phyloP scores from a whole-genome alignment of 2,888 invertebrate genomes.

The Furcula furcula region DNA sequence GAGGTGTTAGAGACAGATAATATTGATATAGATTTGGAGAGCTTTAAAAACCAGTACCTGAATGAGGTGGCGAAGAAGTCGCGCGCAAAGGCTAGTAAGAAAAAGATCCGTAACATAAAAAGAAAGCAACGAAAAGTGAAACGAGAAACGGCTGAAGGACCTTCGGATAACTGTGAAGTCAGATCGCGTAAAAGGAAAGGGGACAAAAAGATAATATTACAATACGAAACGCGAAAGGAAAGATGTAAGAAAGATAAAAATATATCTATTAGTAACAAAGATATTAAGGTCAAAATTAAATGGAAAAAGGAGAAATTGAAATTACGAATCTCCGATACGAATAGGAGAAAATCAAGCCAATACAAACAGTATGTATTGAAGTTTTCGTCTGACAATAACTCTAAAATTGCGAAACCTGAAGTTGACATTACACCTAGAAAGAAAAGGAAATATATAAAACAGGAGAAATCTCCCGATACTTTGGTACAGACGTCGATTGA shows the following conservation, averaged over 20 bases:
- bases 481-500: slow-evolving; percentile 58
- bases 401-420: slow-evolving; percentile 39
- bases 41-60: slow-evolving; percentile 58
- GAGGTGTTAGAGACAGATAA: slow-evolving; percentile 33
- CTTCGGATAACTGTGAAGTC: too few relatives aligned
- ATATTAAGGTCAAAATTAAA: slow-evolving; percentile 53
- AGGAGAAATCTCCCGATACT: slow-evolving; percentile 46
- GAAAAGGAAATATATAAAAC: slow-evolving; percentile 42
- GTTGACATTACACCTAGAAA: slow-evolving; percentile 36
- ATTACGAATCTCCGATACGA: slow-evolving; percentile 35
- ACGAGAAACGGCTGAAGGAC: too few relatives aligned
- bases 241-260: slow-evolving; percentile 17
- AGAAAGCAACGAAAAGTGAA: slow-evolving; percentile 7
- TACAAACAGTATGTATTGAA: slow-evolving; percentile 57
- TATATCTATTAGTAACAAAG: slow-evolving; percentile 34
- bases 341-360: slow-evolving; percentile 13
- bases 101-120: too few relatives aligned
- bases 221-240: slow-evolving; percentile 12
- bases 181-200: too few relatives aligned
- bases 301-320: slow-evolving; percentile 42
- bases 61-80: slow-evolving; percentile 42
- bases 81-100: slow-evolving; percentile 3
- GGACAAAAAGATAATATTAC: slow-evolving; percentile 11
- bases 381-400: slow-evolving; percentile 29
- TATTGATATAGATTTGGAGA: slow-evolving; percentile 53